Conservation (phyloP, 1,140 invertebrate species). For the Bombus sibiricus region DNA sequence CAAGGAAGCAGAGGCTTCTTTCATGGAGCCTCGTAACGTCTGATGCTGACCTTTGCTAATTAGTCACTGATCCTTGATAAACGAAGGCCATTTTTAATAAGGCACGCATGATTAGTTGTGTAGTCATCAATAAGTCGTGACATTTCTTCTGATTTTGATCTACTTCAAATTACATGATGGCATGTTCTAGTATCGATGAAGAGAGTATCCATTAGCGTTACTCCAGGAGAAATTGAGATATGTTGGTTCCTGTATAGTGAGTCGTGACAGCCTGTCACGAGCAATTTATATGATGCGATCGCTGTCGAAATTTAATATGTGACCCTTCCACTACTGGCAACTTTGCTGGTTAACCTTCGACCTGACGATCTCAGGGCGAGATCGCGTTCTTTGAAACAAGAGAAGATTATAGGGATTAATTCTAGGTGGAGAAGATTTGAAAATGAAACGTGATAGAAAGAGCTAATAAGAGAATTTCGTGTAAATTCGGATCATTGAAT, state of each 20-base stretch:
- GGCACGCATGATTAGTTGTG: neutral
- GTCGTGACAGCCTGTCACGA: constrained; percentile 7
- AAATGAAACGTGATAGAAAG: neutral
- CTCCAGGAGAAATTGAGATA: constrained; percentile 5
- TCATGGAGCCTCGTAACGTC: neutral
- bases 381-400: neutral
- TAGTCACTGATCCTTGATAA: constrained; percentile 1
- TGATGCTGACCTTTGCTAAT: constrained; percentile 4
- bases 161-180: neutral
- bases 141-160: neutral
- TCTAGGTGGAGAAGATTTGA: no score
- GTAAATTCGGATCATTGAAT: no score
- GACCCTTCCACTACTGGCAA: neutral
- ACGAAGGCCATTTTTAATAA: neutral
- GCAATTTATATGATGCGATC: constrained; percentile 2
- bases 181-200: neutral
- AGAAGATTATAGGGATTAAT: neutral
- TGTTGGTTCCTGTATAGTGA: constrained; percentile 2
- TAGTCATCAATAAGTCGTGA: neutral
- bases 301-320: constrained; percentile 9
- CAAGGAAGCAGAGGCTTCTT: constrained; percentile 2
- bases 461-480: neutral
- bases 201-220: neutral
- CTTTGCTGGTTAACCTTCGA: neutral
- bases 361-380: neutral